These are phyloP conservation scores for Alsophila aescularia DNA, from an alignment of 2,888 invertebrate species.

Conservation along the genomic window DNA sequence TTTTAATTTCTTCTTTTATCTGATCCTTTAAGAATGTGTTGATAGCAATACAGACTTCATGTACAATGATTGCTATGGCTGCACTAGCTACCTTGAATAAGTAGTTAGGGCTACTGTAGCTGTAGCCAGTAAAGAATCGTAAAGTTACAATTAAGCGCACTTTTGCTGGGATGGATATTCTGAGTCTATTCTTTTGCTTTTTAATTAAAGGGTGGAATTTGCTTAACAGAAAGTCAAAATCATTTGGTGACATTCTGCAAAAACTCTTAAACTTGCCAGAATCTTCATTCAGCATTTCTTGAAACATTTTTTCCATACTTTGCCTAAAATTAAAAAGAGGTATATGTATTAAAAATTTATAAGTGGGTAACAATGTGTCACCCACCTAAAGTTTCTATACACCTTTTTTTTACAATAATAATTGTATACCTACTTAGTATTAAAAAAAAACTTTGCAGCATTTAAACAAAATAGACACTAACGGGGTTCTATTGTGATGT, in stretches of 20 bases:
- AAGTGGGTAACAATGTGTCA: no score
- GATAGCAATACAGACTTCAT: slow-evolving; percentile 28
- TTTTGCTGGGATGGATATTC: slow-evolving; percentile 31
- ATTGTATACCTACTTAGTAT: no score
- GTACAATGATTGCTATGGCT: slow-evolving; percentile 31
- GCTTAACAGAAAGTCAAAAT: slow-evolving; percentile 20
- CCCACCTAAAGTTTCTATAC: no score
- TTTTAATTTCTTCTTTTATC: no score
- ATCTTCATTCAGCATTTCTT: slow-evolving; percentile 20
- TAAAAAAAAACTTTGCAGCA: no score
- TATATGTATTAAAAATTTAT: no score
- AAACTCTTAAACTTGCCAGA: slow-evolving; percentile 24
- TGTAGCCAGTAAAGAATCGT: slow-evolving; percentile 33
- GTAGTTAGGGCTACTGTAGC: slow-evolving; percentile 32
- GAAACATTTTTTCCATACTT: slow-evolving; percentile 23
- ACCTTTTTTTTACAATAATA: no score
- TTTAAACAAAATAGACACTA: no score
- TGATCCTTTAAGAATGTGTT: no score
- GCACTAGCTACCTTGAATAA: slow-evolving; percentile 29
- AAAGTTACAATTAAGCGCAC: slow-evolving; percentile 28
- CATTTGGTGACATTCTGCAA: slow-evolving; percentile 22
- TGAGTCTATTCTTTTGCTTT: slow-evolving; percentile 23
- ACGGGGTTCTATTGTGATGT: no score
- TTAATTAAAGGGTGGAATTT: slow-evolving; percentile 14
- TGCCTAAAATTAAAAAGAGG: slow-evolving; percentile 10